These are phyloP conservation scores for Anthonomus grandis DNA, from an alignment of 1,140 invertebrate genomes.

Conservation along the genomic window DNA sequence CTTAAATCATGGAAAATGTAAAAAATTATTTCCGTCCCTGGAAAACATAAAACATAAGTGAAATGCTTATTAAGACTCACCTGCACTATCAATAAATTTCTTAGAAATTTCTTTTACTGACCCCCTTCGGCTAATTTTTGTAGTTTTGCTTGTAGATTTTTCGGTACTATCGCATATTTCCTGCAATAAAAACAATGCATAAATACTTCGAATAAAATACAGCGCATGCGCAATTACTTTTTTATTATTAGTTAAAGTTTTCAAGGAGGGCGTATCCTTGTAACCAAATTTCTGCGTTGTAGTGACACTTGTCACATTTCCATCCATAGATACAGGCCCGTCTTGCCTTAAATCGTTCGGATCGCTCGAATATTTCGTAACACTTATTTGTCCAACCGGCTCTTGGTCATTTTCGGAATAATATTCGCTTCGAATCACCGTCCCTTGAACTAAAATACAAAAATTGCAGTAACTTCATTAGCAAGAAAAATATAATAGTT, in stretches of 20 bases:
- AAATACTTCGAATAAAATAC: too few species aligned
- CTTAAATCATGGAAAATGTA: too few species aligned
- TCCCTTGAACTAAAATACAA: conserved; percentile 58
- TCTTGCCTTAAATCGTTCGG: conserved; percentile 54
- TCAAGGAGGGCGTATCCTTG: conserved; percentile 41
- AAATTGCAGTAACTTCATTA: not conserved
- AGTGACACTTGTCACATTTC: conserved; percentile 40
- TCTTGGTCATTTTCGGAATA: conserved; percentile 63
- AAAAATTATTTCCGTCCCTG: too few species aligned
- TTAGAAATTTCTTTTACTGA: conserved; percentile 70
- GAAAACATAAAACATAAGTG: not conserved
- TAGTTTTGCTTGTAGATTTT: conserved; percentile 40
- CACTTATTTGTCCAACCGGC: conserved; percentile 61
- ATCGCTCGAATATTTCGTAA: conserved; percentile 64
- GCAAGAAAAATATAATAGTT: not conserved
- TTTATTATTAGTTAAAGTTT: conserved; percentile 35
- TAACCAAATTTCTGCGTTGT: conserved; percentile 52
- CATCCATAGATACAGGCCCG: conserved; percentile 25
- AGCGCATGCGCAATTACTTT: conserved; percentile 33
- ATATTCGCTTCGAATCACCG: conserved; percentile 61
- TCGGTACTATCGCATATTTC: conserved; percentile 28
- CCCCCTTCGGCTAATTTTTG: conserved; percentile 57
- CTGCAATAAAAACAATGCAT: conserved; percentile 21
- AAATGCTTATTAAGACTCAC: conserved; percentile 48
- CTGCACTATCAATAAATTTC: conserved; percentile 67